Evolutionary conservation across 2,797 vertebrate species (phyloP).

Genomic region (Onychomys arenicola): DNA sequence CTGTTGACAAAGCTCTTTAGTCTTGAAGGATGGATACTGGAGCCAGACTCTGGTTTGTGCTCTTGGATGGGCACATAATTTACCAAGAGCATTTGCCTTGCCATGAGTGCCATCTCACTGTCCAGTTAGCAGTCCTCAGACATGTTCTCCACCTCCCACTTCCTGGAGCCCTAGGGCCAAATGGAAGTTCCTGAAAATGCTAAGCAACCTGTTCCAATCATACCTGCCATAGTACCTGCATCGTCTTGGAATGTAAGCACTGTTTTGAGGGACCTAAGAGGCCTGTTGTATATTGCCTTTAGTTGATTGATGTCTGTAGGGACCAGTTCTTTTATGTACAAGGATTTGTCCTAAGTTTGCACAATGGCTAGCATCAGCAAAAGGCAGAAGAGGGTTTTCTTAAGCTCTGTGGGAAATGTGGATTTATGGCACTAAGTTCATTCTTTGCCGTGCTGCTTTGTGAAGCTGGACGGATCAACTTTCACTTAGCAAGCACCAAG

Average conservation of each 20-base stretch:
- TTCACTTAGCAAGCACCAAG: slow-evolving; percentile 83
- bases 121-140: slow-evolving; percentile 73
- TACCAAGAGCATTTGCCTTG: slow-evolving; percentile 72
- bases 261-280: slow-evolving; percentile 66
- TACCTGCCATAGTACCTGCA: slow-evolving; percentile 22
- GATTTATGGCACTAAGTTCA: slow-evolving; percentile 38
- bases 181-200: slow-evolving; percentile 5
- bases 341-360: slow-evolving; percentile 88
- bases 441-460: slow-evolving; percentile 68
- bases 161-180: slow-evolving; percentile 59
- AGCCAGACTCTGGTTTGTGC: slow-evolving; percentile 77
- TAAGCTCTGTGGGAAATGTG: slow-evolving; percentile 69
- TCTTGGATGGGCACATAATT: slow-evolving; percentile 80
- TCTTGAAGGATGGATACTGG: slow-evolving; percentile 77
- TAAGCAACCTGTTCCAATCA: background rate
- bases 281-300: slow-evolving; percentile 84
- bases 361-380: slow-evolving; percentile 85
- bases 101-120: slow-evolving; percentile 69
- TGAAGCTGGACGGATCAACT: slow-evolving; percentile 78
- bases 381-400: slow-evolving; percentile 75
- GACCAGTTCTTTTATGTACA: slow-evolving; percentile 75
- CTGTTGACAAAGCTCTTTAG: slow-evolving; percentile 78
- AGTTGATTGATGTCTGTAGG: slow-evolving; percentile 84
- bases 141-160: slow-evolving; percentile 67
- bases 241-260: slow-evolving; percentile 69